Base-by-base conservation (phyloP, 2,113 vertebrate species). In the Cromileptes altivelis region DNA sequence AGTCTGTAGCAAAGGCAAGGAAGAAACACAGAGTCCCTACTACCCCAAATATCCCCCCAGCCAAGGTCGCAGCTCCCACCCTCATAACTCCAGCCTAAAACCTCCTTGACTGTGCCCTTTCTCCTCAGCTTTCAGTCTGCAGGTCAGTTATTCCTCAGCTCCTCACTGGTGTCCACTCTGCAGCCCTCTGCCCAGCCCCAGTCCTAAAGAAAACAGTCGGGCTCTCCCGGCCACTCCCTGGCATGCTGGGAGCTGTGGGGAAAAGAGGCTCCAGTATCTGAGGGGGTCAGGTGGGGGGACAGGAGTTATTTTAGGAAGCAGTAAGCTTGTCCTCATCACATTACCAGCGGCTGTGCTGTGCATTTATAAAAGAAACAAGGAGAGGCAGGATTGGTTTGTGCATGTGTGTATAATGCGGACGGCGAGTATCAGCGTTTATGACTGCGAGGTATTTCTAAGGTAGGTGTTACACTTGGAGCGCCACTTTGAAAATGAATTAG, bases 1-100 rank as follows among this genome's bases (percentile, higher is more conserved):
- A 98, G 82, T 98, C 97, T 0, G 96, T 97, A 27, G 94, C 95
- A 0, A 98, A 98, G 15, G 96, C 95, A 10, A 95, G 0, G 19
- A 98, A 91, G 50, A 98, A 97, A 70, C 97, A 95, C 60, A 97
- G 58, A 17, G 97, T 87, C 6, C 96, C 96, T 0, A 93, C 14
- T 19, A 88, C 73, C 21, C 96, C 96, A 6, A 97, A 88, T 81
- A 97, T 76, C 37, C 96, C 97, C 12, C 94, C 97, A 0, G 92
- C 50, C 45, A 97, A 92, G 52, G 97, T 89, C 0, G 93, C 94
- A 0, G 91, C 90, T 78, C 96, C 95, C 30, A 92, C 94, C 94
- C 95, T 97, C 97, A 98, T 98, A 87, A 56, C 88, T 92, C 70
- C 21, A 75, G 75, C 37, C 75, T 57, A 27, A 75, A 68, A 63